These are phyloP conservation scores for Trachymyrmex cornetzi DNA, from an alignment of 1,140 invertebrate species.

Conservation along the genomic window DNA sequence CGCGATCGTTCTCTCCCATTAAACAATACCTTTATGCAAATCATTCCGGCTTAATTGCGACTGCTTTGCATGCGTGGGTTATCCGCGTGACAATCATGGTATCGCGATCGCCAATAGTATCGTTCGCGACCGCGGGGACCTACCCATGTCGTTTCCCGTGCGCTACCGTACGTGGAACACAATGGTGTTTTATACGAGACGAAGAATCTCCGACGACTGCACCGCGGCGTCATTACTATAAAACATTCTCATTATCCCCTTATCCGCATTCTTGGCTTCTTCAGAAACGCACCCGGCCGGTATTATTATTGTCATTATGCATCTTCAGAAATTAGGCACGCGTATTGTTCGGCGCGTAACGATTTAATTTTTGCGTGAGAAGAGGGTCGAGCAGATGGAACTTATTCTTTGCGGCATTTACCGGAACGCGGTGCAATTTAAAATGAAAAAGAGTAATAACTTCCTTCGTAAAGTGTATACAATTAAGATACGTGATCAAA, in stretches of 20 bases:
- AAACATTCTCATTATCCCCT: constrained; percentile 53
- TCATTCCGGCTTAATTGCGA: constrained; percentile 77
- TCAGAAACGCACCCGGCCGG: constrained; percentile 5
- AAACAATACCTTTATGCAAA: constrained; percentile 80
- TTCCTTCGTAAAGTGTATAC: constrained; percentile 57
- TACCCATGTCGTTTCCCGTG: constrained; percentile 56
- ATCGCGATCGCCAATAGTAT: constrained; percentile 73
- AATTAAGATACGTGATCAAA: constrained; percentile 54
- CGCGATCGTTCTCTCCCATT: constrained; percentile 66
- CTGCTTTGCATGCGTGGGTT: constrained; percentile 78
- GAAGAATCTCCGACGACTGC: constrained; percentile 14
- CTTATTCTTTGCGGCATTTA: constrained; percentile 27
- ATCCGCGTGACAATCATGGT: constrained; percentile 76
- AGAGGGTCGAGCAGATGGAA: background rate
- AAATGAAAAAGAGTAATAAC: constrained; percentile 53
- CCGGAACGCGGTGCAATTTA: constrained; percentile 37
- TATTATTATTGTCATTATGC: constrained; percentile 54
- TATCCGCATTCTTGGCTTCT: constrained; percentile 27
- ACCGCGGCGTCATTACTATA: background rate
- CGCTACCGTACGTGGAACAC: constrained; percentile 44
- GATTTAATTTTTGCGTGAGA: constrained; percentile 50
- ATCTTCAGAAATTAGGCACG: constrained; percentile 41
- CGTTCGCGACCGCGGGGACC: constrained; percentile 49
- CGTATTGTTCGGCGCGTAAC: constrained; percentile 45
- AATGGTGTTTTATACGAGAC: constrained; percentile 5